These are phyloP conservation scores for Dermatemys mawii DNA, from an alignment of 2,113 vertebrate genomes.

Conservation along the genomic window DNA sequence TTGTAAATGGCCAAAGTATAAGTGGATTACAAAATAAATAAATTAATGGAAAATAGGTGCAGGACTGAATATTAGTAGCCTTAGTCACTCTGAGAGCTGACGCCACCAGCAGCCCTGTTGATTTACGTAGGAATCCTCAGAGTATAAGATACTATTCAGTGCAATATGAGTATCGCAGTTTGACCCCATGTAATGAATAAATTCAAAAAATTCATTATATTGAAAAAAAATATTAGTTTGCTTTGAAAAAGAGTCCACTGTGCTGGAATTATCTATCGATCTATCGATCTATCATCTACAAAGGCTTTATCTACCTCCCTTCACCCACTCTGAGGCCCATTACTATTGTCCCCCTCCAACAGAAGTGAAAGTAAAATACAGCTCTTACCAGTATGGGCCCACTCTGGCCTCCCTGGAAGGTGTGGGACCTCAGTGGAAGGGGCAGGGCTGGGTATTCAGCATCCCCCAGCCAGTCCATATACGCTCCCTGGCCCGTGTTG, in stretches of 20 bases:
- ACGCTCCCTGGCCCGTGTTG: too few relatives aligned
- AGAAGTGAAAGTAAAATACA: too few relatives aligned
- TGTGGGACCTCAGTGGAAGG: too few relatives aligned
- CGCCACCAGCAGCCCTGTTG: accelerated
- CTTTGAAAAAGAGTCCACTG: not conserved
- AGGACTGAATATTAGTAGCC: accelerated
- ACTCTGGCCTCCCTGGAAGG: too few relatives aligned
- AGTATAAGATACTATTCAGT: not conserved
- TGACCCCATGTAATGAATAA: not conserved
- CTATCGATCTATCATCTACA: too few relatives aligned
- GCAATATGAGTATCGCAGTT: not conserved
- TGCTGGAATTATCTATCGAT: too few relatives aligned
- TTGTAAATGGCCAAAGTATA: not conserved
- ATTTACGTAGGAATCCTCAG: not conserved
- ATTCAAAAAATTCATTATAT: too few relatives aligned
- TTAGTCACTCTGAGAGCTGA: not conserved
- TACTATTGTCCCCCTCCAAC: not conserved
- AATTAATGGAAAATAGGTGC: not conserved
- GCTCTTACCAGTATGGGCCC: too few relatives aligned
- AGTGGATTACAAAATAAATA: not conserved
- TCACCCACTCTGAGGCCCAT: not conserved
- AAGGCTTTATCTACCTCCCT: not conserved
- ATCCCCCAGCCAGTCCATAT: too few relatives aligned
- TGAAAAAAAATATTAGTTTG: not conserved
- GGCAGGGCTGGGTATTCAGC: too few relatives aligned